phyloP scores from a whole-genome alignment of 2,797 vertebrate species.

The Silurus aristotelis region DNA sequence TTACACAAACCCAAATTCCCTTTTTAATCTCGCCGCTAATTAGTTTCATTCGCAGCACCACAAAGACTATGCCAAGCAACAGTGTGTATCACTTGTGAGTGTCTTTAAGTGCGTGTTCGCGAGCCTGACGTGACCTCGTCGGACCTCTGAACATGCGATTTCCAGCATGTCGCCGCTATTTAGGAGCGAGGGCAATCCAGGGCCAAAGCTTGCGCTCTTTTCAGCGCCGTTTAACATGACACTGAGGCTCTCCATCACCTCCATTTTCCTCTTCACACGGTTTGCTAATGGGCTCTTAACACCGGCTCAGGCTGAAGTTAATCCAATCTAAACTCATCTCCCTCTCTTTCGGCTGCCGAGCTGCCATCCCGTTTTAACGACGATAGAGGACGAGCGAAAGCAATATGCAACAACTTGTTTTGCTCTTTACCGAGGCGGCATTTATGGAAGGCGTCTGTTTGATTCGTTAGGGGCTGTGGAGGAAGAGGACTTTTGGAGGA shows the following conservation, averaged over 20 bases:
- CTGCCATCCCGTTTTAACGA: constrained; percentile 26
- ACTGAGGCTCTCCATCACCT: constrained; percentile 27
- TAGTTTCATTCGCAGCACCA: not conserved
- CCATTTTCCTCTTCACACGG: constrained; percentile 9
- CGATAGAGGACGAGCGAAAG: constrained; percentile 20
- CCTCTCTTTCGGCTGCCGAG: constrained; percentile 23
- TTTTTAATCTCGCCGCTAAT: constrained; percentile 15
- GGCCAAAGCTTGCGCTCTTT: constrained; percentile 24
- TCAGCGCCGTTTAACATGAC: constrained; percentile 19
- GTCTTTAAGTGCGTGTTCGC: too few relatives aligned
- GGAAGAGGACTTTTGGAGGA: not conserved
- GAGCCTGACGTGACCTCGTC: not conserved
- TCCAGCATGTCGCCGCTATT: not conserved
- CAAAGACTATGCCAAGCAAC: not conserved
- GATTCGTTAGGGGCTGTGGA: not conserved
- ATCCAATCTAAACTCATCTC: constrained; percentile 43
- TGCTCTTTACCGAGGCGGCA: constrained; percentile 10
- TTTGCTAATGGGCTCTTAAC: constrained; percentile 47
- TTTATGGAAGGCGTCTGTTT: not conserved
- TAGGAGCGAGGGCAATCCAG: not conserved
- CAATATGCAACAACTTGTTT: constrained; percentile 4
- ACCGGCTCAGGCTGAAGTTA: constrained; percentile 21
- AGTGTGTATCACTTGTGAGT: not conserved
- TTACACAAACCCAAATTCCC: not conserved
- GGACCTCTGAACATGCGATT: not conserved